These are phyloP conservation scores for Schizaphis graminum DNA, from an alignment of 2,888 invertebrate genomes.

Conservation along the genomic window DNA sequence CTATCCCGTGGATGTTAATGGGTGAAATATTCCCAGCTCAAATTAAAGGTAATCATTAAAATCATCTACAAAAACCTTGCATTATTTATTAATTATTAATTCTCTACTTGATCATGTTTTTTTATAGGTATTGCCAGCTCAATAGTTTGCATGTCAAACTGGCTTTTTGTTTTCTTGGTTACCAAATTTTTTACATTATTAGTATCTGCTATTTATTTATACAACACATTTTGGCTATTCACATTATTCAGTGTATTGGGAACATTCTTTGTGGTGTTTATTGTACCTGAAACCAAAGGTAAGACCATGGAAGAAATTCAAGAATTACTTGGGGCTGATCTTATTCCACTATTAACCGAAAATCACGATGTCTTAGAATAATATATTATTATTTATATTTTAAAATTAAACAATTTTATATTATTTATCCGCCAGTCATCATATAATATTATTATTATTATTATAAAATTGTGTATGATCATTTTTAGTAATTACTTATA, in stretches of 20 bases:
- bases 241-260: constrained; percentile 65
- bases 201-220: constrained; percentile 73
- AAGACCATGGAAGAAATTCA: constrained; percentile 68
- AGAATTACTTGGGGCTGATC: constrained; percentile 59
- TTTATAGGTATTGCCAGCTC: constrained; percentile 78
- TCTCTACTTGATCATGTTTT: neutral
- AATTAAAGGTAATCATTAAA: constrained; percentile 74
- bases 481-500: neutral
- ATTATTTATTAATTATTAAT: neutral
- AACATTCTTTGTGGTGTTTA: constrained; percentile 66
- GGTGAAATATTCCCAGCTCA: constrained; percentile 86
- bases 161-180: constrained; percentile 85
- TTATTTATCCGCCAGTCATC: neutral
- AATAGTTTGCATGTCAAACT: constrained; percentile 85
- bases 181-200: constrained; percentile 79
- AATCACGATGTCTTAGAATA: neutral
- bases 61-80: neutral
- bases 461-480: neutral
- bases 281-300: constrained; percentile 68
- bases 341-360: neutral
- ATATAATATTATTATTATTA: neutral
- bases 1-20: constrained; percentile 89
- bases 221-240: constrained; percentile 66
- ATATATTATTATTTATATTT: neutral
- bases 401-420: neutral